These are phyloP conservation scores for Oscheius sp. DNA, from an alignment of 2,888 invertebrate genomes.

Conservation along the genomic window DNA sequence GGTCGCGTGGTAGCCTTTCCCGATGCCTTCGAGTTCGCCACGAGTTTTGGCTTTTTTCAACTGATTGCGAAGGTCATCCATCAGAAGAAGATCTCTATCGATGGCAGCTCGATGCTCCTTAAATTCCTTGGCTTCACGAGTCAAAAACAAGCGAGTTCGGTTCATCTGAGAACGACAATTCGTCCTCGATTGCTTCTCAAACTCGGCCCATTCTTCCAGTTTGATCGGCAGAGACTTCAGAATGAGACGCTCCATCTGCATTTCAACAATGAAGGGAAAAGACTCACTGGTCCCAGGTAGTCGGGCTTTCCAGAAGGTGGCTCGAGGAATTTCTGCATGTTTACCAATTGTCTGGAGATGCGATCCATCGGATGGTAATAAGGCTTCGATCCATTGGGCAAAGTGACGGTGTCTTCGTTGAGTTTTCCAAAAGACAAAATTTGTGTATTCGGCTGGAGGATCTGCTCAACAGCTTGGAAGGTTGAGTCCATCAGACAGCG, in stretches of 20 bases:
- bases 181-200: neutral
- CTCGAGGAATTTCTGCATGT: neutral
- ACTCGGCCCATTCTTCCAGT: neutral
- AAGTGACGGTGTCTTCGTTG: conserved; percentile 1
- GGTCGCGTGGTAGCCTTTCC: neutral
- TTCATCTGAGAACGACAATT: neutral
- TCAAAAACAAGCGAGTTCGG: conserved; percentile 1
- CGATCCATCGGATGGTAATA: neutral
- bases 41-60: conserved; percentile 7
- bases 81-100: neutral
- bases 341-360: neutral
- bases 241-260: conserved; percentile 15
- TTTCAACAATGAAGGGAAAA: no score
- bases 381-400: neutral
- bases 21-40: neutral
- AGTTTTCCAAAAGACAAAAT: conserved; percentile 1
- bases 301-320: neutral
- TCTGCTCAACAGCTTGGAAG: neutral
- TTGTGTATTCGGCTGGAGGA: conserved; percentile 11
- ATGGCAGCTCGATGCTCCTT: neutral
- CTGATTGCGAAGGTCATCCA: conserved; percentile 15
- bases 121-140: neutral
- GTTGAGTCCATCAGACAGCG: neutral
- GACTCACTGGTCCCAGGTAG: neutral
- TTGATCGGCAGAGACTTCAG: neutral